These are phyloP conservation scores for Acleris cristana DNA, from an alignment of 2,888 invertebrate species.

Conservation along the genomic window DNA sequence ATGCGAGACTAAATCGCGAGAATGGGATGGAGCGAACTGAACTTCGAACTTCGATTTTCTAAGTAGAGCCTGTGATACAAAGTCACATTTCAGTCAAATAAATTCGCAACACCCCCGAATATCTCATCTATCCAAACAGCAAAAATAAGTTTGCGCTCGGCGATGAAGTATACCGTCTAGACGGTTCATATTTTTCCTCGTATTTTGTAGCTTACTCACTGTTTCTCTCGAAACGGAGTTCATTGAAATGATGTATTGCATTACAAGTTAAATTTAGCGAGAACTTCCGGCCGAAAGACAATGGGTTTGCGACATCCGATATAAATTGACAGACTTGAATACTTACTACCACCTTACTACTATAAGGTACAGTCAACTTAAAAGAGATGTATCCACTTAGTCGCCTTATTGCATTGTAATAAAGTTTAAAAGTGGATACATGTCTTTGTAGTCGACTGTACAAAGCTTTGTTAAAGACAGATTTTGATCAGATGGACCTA, in stretches of 20 bases:
- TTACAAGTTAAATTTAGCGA: slow-evolving; percentile 11
- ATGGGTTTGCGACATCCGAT: slow-evolving; percentile 9
- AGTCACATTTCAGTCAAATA: background rate
- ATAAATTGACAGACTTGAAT: background rate
- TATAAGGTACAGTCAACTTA: too few species aligned
- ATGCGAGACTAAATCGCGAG: too few species aligned
- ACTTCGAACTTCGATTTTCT: too few species aligned
- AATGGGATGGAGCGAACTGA: too few species aligned
- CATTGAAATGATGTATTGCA: slow-evolving; percentile 9
- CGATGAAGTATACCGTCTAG: slow-evolving; percentile 4
- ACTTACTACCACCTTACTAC: background rate
- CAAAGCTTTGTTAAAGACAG: too few species aligned
- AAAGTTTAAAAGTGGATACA: too few species aligned
- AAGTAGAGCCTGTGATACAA: too few species aligned
- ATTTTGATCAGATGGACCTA: too few species aligned
- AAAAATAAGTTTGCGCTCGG: background rate
- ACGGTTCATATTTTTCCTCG: background rate
- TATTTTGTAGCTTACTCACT: background rate
- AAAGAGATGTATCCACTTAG: too few species aligned
- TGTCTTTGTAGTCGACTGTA: too few species aligned
- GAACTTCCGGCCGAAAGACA: slow-evolving; percentile 12
- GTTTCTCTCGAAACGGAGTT: slow-evolving; percentile 5
- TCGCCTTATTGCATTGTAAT: too few species aligned
- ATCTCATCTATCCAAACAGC: background rate
- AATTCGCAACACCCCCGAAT: background rate